Evolutionary conservation across 2,888 invertebrate genomes (phyloP), one percentile per base, ranked within the genome.

Genomic region (Trilocha varians): DNA sequence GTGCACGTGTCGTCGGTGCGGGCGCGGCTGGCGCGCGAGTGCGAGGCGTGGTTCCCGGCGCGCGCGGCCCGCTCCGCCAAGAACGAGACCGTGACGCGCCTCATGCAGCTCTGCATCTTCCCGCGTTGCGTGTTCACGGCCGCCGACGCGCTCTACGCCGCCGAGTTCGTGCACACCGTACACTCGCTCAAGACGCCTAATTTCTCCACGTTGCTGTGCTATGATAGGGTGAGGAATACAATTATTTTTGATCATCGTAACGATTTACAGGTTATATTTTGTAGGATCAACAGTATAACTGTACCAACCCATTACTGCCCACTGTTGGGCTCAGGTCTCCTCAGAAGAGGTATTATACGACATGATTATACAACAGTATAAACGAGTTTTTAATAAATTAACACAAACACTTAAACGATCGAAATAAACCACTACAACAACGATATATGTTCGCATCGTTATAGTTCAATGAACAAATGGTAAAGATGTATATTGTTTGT

Each of bases 91-190:
- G 97, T 98, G 43, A 98, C 98, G 17, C 94, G 97, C 59, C 97
- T 99, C 73, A 88, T 99, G 65, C 98, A 99, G 80, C 87, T 97
- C 44, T 99, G 99, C 77, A 87, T 99, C 52, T 98, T 99, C 78
- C 99, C 99, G 16, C 91, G 99, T 59, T 97, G 97, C 79, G 95
- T 97, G 47, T 98, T 97, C 84, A 98, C 99, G 14, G 94, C 97
- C 39, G 90, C 93, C 39, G 99, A 99, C 87, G 98, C 99, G 25
- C 89, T 98, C 43, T 99, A 95, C 83, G 98, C 98, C 82, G 98
- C 99, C 0, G 94, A 97, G 87, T 99, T 99, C 78, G 95, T 99
- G 45, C 94, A 97, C 69, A 93, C 96, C 5, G 93, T 99, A 56
- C 99, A 99, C 80, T 92, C 92, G 60, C 87, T 98, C 56, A 95